Base-by-base conservation (phyloP, 2,888 invertebrate species). In the Drosophila subsilvestris region DNA sequence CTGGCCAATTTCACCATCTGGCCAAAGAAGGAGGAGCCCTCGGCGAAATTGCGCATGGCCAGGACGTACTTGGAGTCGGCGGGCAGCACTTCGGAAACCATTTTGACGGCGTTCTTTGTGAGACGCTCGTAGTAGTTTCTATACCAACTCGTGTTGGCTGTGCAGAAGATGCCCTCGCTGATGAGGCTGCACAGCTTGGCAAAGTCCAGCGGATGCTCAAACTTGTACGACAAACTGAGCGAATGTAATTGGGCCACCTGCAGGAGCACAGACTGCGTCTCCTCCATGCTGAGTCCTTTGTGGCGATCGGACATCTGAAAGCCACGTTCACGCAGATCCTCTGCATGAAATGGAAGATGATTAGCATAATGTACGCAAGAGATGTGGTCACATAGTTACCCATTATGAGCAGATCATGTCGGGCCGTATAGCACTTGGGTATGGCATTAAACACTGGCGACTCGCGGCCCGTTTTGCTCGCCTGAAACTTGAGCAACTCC, bases 71-170 rank as follows among this genome's bases (percentile, higher is more conserved):
- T 91, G 0, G 92, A 92, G 49, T 91, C 90, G 27, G 79, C 79
- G 5, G 92, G 89, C 58, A 92, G 73, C 18, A 90, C 88, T 66
- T 91, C 91, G 18, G 91, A 89, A 1, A 92, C 95, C 95, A 95
- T 95, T 14, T 93, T 92, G 20, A 95, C 92, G 2, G 95, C 95
- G 80, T 95, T 95, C 55, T 93, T 93, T 1, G 94, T 94, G 0
- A 95, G 94, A 55, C 94, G 94, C 3, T 93, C 93, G 78, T 95
- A 96, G 86, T 96, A 96, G 63, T 94, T 94, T 73, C 94, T 93
- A 86, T 95, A 96, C 93, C 95, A 95, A 56, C 94, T 94, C 68
- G 94, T 93, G 84, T 96, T 95, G 79, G 95, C 94, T 54, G 93
- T 91, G 45, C 94, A 93, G 88, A 95, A 96, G 66, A 95, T 92